Base-by-base conservation (phyloP, 2,113 vertebrate species). In the Aptenodytes forsteri region DNA sequence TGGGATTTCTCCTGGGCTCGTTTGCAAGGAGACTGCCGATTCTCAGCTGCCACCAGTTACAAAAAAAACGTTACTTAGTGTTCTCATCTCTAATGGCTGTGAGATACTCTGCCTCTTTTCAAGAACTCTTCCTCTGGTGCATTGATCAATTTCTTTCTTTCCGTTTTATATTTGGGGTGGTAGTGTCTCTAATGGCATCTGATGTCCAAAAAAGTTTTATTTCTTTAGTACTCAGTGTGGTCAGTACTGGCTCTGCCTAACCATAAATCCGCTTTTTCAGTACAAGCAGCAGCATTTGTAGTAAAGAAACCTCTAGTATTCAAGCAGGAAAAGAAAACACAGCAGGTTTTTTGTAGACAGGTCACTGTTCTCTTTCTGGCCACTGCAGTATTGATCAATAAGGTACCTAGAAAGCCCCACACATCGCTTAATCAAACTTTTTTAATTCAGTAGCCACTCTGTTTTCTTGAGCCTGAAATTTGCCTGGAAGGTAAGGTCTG, bases 341-440 rank as follows among this genome's bases (percentile, higher is more conserved):
- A 7, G 9, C 16, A 4, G 15, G 7, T n/a, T 50, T 83, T 82
- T 72, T 88, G 66, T 70, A 52, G 23, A 27, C 8, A 25, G 4
- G 30, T 40, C 50, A 64, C 17, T 36, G 7, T 42, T 92, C 12
- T 64, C 30, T 80, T 72, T 90, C 62, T 92, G 49, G 12, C 7
- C 13, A 32, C 40, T 70, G 40, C 22, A 77, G 32, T 70, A 80
- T 4, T 42, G 30, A 83, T 64, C 32, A 26, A 44, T 47, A 47
- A 69, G 4, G 9, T 40, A 47, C 6, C 11, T 34, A 85, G 23
- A 69, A 85, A 92, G 58, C 38, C 26, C 4, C 7, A 47, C 11
- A 16, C 0, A 0, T 38, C 0, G 0, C 11, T 54, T 65, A 47
- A 67, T 69, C 25, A 83, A 44, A 86, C 1, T 34, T 70, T 50